phyloP scores from a whole-genome alignment of 2,797 vertebrate genomes.

The Gila robusta region DNA sequence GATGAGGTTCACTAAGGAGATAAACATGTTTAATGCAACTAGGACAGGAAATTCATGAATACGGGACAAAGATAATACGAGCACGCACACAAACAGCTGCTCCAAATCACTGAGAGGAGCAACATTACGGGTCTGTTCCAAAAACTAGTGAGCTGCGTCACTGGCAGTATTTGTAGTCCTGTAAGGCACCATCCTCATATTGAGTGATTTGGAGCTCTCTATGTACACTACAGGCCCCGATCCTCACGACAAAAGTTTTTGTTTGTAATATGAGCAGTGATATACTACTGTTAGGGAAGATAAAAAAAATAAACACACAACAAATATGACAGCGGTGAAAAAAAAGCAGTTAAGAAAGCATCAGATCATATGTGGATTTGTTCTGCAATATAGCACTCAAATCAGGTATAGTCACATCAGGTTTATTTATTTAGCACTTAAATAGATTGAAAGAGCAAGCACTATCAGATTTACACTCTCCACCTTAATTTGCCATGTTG shows the following conservation, averaged over 20 bases:
- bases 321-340: too few relatives aligned
- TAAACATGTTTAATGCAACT: slow-evolving; percentile 24
- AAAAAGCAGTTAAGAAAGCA: too few relatives aligned
- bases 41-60: slow-evolving; percentile 34
- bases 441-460: neutral
- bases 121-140: neutral
- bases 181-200: neutral
- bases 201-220: neutral
- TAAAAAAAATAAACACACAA: too few relatives aligned
- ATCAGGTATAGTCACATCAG: neutral
- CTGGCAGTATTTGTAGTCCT: neutral
- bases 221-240: neutral
- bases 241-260: neutral
- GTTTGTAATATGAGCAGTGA: neutral
- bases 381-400: neutral
- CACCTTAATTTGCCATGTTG: neutral
- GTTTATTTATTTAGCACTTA: neutral
- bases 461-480: neutral
- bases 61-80: neutral
- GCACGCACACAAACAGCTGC: slow-evolving; percentile 22
- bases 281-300: neutral
- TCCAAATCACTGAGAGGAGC: slow-evolving; percentile 23
- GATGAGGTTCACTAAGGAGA: slow-evolving; percentile 8
- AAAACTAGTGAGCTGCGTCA: neutral
- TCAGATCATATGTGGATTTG: neutral